Evolutionary conservation across 2,797 vertebrate species (phyloP), one percentile per base, ranked within the genome.

Genomic region (Hyperoplus immaculatus): DNA sequence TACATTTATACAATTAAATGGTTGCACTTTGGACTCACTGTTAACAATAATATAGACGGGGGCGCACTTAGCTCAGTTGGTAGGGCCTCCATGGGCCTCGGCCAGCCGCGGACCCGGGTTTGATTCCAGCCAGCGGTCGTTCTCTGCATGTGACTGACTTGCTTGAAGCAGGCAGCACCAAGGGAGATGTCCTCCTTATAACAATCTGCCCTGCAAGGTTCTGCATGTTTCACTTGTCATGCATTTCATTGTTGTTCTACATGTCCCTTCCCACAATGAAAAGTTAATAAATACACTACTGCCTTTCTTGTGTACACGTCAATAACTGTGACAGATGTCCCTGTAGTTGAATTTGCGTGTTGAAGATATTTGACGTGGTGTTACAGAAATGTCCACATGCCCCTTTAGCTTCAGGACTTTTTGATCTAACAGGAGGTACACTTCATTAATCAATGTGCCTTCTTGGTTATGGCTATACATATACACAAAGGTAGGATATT

Each of bases 271-370:
- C 84, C 82, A 81, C 5, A 69, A 74, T 78, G 82, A 67, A 60
- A 84, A 61, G 46, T 78, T 87, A 87, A 85, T 91, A 87, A 78
- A 72, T 43, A 39, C 60, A n/a, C 58, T 29, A 1, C 42, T 67
- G 65, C 70, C 79, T 75, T 57, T 65, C 39, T 59, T 78, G 70
- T 54, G n/a, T 50, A 42, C 58, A 49, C n/a, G 43, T 79, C 18
- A 66, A 36, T 38, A 39, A 15, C n/a, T 9, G 7, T 80, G 72
- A 85, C 78, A 80, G 56, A 41, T 47, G 58, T 58, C 38, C 8
- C 47, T 51, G 46, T 4, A 50, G 50, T n/a, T 61, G 45, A 74
- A 59, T 1, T 6, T 51, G 21, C 49, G 16, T 1, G 0, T 29
- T 70, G 2, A 69, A 83, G 56, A 39, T 47, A 14, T 51, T 66